Conservation (phyloP, 37 sponge, comb jelly and placozoan genomes). For the Spongia lamella region DNA sequence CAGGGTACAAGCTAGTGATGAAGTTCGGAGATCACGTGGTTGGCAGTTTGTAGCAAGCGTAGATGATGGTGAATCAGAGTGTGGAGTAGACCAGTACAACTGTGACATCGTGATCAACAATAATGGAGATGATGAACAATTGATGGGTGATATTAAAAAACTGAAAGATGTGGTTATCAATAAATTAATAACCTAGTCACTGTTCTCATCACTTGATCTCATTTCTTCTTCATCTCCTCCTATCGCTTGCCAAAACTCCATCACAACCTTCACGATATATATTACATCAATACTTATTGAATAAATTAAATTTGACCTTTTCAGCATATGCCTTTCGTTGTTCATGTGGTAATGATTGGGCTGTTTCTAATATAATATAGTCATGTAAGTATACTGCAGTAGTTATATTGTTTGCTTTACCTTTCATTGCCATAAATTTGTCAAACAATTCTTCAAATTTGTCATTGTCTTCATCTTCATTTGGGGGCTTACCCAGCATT, state of each 20-base stretch:
- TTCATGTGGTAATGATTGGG: slow-evolving; percentile 63
- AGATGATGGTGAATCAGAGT: slow-evolving; percentile 91
- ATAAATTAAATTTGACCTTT: slow-evolving; percentile 23
- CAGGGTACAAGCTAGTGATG: slow-evolving; percentile 67
- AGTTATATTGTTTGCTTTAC: slow-evolving; percentile 10
- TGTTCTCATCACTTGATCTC: neutral
- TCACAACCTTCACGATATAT: slow-evolving; percentile 71
- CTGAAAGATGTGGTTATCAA: neutral
- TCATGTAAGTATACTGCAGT: too few species aligned
- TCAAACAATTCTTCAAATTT: slow-evolving; percentile 58
- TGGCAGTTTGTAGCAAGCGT: slow-evolving; percentile 79
- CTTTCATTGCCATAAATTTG: slow-evolving; percentile 57
- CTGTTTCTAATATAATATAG: slow-evolving; percentile 51
- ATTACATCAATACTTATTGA: slow-evolving; percentile 1
- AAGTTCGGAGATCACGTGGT: slow-evolving; percentile 64
- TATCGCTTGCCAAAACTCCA: slow-evolving; percentile 81
- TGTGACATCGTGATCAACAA: slow-evolving; percentile 73
- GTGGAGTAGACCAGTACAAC: slow-evolving; percentile 73
- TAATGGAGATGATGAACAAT: slow-evolving; percentile 33
- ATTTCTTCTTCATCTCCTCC: slow-evolving; percentile 74
- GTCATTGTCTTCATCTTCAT: slow-evolving; percentile 43
- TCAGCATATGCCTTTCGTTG: slow-evolving; percentile 77
- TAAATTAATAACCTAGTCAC: neutral
- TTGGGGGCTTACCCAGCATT: too few species aligned
- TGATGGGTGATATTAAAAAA: neutral